phyloP scores from a whole-genome alignment of 2,888 invertebrate genomes.

The Acheta domesticus region DNA sequence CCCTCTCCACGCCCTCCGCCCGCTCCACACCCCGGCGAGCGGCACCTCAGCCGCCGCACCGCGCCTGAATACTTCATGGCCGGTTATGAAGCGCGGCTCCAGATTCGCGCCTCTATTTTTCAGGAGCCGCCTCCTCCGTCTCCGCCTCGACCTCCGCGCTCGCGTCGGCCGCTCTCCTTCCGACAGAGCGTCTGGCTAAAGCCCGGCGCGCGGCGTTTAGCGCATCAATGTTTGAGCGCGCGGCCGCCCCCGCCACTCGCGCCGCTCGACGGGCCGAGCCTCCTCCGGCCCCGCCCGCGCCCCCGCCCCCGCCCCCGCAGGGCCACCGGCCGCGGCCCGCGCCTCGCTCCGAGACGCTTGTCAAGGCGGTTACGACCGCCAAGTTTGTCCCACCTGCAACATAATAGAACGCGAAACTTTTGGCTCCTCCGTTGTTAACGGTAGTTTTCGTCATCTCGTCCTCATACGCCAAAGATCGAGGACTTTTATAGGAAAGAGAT shows the following conservation, averaged over 20 bases:
- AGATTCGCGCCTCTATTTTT: not conserved
- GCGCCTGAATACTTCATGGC: not conserved
- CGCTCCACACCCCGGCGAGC: too few relatives aligned
- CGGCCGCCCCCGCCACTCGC: not conserved
- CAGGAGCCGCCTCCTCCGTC: not conserved
- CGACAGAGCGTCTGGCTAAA: not conserved
- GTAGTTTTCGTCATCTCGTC: too few relatives aligned
- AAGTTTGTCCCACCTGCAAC: too few relatives aligned
- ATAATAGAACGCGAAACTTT: too few relatives aligned
- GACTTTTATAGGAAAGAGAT: too few relatives aligned
- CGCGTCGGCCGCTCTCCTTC: not conserved
- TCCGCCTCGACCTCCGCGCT: not conserved
- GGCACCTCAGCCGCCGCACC: not conserved
- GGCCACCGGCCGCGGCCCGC: not conserved
- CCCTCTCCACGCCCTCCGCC: too few relatives aligned
- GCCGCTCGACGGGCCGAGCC: not conserved
- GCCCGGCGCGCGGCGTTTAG: not conserved
- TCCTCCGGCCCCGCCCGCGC: not conserved
- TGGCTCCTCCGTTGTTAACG: too few relatives aligned
- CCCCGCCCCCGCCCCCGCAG: not conserved
- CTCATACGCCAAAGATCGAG: too few relatives aligned
- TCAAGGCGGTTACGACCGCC: too few relatives aligned
- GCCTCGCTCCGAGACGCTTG: too few relatives aligned
- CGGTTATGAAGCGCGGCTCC: not conserved
- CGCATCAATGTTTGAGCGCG: conserved; percentile 1